These are phyloP conservation scores for Heliconius congener DNA, from an alignment of 1,140 invertebrate species.

Conservation along the genomic window DNA sequence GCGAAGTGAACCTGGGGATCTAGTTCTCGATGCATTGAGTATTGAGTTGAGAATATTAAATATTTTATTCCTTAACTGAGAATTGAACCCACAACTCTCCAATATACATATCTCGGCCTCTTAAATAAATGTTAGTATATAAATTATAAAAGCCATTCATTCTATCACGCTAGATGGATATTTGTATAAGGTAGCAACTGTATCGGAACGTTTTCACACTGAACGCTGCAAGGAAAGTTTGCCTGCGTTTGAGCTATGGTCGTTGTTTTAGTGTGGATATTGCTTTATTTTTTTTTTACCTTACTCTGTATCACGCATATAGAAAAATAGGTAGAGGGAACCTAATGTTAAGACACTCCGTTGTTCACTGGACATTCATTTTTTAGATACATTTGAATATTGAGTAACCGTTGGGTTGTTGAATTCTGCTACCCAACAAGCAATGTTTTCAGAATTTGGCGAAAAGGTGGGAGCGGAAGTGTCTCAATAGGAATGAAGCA, in stretches of 20 bases:
- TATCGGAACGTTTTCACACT: conserved; percentile 66
- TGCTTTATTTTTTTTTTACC: conserved; percentile 18
- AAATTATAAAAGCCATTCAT: conserved; percentile 11
- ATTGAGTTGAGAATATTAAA: not conserved
- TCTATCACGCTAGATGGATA: conserved; percentile 36
- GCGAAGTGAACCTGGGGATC: no score
- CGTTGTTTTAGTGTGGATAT: conserved; percentile 46
- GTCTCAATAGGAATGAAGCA: no score
- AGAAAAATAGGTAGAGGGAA: not conserved
- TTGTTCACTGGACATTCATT: not conserved
- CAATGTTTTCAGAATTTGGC: no score
- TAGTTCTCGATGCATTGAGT: no score
- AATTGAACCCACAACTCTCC: not conserved
- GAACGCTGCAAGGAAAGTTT: conserved; percentile 60
- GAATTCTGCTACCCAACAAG: no score
- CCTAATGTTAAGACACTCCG: not conserved
- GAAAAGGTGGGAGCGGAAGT: no score
- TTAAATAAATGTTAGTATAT: not conserved
- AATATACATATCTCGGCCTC: not conserved
- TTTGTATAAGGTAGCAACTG: conserved; percentile 65
- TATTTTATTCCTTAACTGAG: not conserved
- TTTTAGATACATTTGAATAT: no score
- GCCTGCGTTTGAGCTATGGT: conserved; percentile 51
- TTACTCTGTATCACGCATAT: not conserved
- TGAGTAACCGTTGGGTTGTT: no score